Percentiles rank a stretch among this genome's conserved stretches.
Conservation (phyloP, 2,113 vertebrate species). For the Saguinus imperator region DNA sequence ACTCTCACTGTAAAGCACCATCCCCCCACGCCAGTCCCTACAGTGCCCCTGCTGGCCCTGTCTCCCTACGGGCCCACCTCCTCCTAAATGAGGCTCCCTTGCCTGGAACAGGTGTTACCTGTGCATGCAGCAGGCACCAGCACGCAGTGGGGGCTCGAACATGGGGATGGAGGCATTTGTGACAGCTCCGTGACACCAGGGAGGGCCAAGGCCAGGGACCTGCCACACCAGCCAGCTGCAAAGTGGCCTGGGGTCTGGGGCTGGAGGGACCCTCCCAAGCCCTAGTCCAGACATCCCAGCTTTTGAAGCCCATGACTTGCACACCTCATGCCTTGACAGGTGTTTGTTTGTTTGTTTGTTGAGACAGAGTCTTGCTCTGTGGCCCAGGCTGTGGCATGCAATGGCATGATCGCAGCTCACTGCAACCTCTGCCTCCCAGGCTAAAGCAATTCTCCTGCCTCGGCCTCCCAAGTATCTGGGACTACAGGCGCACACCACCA, state of each 20-base stretch:
- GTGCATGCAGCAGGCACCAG: too few relatives aligned
- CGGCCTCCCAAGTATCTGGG: too few relatives aligned
- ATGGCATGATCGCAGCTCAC: neutral
- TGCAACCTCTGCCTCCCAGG: neutral
- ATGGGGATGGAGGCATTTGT: accelerated
- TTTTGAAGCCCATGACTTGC: neutral
- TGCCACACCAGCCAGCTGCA: neutral
- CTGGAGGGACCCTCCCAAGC: neutral
- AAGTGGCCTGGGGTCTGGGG: neutral
- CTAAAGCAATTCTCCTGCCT: too few relatives aligned
- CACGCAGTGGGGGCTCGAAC: neutral
- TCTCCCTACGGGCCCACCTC: accelerated
- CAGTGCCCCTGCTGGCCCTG: accelerated
- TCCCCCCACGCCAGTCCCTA: accelerated
- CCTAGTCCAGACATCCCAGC: neutral
- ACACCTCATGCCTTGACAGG: too few relatives aligned
- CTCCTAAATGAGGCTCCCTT: neutral
- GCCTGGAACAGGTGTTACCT: neutral
- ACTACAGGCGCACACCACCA: too few relatives aligned
- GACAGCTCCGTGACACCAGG: accelerated
- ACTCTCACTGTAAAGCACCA: neutral
- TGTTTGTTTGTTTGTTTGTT: neutral
- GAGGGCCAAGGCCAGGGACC: neutral
- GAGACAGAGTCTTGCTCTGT: neutral
- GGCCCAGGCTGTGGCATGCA: neutral